Base-by-base conservation (phyloP, 2,797 vertebrate species). In the Argyrosomus regius region DNA sequence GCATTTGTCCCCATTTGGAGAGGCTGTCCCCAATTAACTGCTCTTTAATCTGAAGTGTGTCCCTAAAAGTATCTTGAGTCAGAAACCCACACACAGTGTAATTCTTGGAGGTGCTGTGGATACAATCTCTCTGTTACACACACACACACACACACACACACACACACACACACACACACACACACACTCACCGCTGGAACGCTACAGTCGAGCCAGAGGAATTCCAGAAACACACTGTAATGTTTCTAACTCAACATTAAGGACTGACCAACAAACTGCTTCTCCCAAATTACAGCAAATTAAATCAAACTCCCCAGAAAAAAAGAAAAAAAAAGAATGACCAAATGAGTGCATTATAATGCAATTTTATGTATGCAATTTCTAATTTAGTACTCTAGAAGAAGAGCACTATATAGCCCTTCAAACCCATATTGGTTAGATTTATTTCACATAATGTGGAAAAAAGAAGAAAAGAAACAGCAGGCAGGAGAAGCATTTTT, bases 151-250 rank as follows among this genome's bases (percentile, higher is more conserved):
- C 56, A 28, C 31, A 35, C 26, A 28, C 31, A 35, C 26, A 43
- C 22, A 79, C 58, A 56, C 12, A 39, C 56, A 16, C 20, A 49
- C 10, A 11, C 3, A 4, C 49, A 43, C 22, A 79, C 58, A 56
- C 12, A 39, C 56, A 28, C 31, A 35, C 26, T 4, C 60, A 16
- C 39, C 1, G 17, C 26, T 76, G 66, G 52, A 77, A 65, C 14
- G 4, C 6, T 5, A 26, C 45, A 57, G 24, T 52, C 0, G 5
- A 63, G 49, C 41, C 54, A 66, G 39, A 70, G 9, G n/a, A 41
- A 71, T 71, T 56, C 54, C 78, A 80, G 41, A 78, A 45, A 67
- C 41, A 43, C 18, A 2, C 20, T 35, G 60, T 48, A 64, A 63
- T 77, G 41, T 53, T 53, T 77, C n/a, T 28, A 50, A 76, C n/a